phyloP scores from a whole-genome alignment of 2,113 vertebrate genomes.

The Microtus oregoni region DNA sequence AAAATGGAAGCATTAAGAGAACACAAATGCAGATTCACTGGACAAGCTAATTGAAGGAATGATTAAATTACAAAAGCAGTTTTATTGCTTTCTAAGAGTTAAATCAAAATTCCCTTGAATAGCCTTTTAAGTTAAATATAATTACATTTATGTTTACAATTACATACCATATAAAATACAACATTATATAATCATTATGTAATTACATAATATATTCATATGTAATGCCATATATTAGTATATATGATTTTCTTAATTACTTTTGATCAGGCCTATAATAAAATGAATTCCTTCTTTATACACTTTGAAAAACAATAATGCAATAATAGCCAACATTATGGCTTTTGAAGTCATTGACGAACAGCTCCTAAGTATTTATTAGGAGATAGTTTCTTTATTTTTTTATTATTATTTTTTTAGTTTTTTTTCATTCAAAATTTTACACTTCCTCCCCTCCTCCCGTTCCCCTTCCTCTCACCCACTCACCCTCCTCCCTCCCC shows the following conservation, averaged over 20 bases:
- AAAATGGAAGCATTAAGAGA: conserved; percentile 69
- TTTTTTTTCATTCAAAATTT: no score
- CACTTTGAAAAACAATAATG: conserved; percentile 20
- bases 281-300: conserved; percentile 40
- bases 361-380: conserved; percentile 58
- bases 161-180: conserved; percentile 21
- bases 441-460: no score
- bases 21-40: conserved; percentile 60
- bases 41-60: conserved; percentile 51
- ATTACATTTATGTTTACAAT: conserved; percentile 63
- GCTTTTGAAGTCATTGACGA: conserved; percentile 49
- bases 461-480: no score
- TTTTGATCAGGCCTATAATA: conserved; percentile 43
- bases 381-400: neutral
- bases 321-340: neutral
- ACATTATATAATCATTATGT: conserved; percentile 25
- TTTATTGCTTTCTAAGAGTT: conserved; percentile 55
- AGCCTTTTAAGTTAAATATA: conserved; percentile 57
- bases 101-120: conserved; percentile 45
- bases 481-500: no score
- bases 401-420: no score
- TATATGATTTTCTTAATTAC: conserved; percentile 34
- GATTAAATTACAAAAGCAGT: conserved; percentile 61
- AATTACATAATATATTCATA: conserved; percentile 45
- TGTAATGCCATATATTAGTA: neutral